Conservation (phyloP, 2,888 invertebrate genomes). For the Osmoderma eremita region DNA sequence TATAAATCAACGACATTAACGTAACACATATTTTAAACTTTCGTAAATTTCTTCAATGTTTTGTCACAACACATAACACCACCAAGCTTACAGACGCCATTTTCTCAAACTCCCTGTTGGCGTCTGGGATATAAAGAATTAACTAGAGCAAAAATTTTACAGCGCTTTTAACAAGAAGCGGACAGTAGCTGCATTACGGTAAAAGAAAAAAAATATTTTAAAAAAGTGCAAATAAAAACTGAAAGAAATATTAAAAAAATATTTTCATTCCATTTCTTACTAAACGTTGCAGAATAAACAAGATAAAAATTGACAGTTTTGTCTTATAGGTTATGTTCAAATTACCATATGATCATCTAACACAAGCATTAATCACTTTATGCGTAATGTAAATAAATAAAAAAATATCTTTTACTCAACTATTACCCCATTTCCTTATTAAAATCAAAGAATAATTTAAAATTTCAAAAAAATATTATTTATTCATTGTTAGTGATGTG, state of each 20-base stretch:
- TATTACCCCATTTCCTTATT: too few species aligned
- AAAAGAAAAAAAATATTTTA: slow-evolving; percentile 39
- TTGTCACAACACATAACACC: slow-evolving; percentile 61
- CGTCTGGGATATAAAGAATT: slow-evolving; percentile 58
- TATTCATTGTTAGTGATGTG: too few species aligned
- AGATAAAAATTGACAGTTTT: slow-evolving; percentile 23
- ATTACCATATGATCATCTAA: too few species aligned
- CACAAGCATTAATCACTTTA: too few species aligned
- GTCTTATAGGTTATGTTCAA: slow-evolving; percentile 10
- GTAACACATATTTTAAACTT: slow-evolving; percentile 62
- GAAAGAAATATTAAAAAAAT: slow-evolving; percentile 19
- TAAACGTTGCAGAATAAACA: not conserved
- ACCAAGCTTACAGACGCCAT: slow-evolving; percentile 63
- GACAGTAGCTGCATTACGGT: slow-evolving; percentile 46
- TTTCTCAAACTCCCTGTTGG: slow-evolving; percentile 62
- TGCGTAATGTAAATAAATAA: too few species aligned
- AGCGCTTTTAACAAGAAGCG: slow-evolving; percentile 44
- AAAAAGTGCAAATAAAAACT: slow-evolving; percentile 21
- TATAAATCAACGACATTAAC: slow-evolving; percentile 72
- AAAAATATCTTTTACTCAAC: too few species aligned
- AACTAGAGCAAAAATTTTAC: slow-evolving; percentile 48
- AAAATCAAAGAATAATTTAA: too few species aligned
- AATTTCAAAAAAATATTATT: too few species aligned
- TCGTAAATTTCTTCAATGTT: slow-evolving; percentile 58
- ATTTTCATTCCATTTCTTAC: not conserved